Evolutionary conservation across 1,140 invertebrate species (phyloP).

Genomic region (Epicauta chinensis): DNA sequence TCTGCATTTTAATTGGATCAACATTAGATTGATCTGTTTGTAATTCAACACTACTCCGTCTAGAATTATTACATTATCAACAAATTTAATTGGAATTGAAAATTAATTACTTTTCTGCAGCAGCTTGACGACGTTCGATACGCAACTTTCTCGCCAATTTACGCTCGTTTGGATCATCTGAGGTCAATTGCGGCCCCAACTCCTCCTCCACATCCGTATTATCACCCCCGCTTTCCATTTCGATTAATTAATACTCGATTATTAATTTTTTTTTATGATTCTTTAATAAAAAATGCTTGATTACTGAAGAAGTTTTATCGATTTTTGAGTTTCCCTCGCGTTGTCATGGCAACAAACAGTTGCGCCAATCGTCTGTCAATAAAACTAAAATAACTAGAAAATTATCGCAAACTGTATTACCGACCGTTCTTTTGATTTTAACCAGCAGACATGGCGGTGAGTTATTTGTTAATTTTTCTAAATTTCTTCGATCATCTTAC

Average conservation of each 20-base stretch:
- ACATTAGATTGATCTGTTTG: slow-evolving; percentile 25
- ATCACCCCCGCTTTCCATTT: slow-evolving; percentile 1
- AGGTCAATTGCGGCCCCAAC: slow-evolving; percentile 32
- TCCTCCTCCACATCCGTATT: slow-evolving; percentile 3
- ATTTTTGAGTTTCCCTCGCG: slow-evolving; percentile 10
- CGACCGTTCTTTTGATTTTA: slow-evolving; percentile 4
- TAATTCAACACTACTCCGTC: slow-evolving; percentile 22
- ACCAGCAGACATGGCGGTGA: slow-evolving; percentile 6
- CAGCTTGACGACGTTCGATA: slow-evolving; percentile 53
- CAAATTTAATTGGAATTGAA: not conserved
- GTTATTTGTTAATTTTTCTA: slow-evolving; percentile 6
- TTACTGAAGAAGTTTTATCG: not conserved
- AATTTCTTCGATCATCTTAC: slow-evolving; percentile 10
- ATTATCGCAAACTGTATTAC: slow-evolving; percentile 2
- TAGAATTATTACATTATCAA: slow-evolving; percentile 2
- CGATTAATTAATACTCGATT: too few relatives aligned
- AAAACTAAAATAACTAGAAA: not conserved
- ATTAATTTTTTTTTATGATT: too few relatives aligned
- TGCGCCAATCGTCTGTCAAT: not conserved
- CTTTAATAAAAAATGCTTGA: not conserved
- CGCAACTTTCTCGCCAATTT: slow-evolving; percentile 55
- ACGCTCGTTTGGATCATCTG: slow-evolving; percentile 52
- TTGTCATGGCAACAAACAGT: slow-evolving; percentile 4
- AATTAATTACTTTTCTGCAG: slow-evolving; percentile 48
- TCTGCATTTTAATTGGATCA: slow-evolving; percentile 51